phyloP scores from a whole-genome alignment of 2,797 vertebrate species.

The Gorsachius magnificus region DNA sequence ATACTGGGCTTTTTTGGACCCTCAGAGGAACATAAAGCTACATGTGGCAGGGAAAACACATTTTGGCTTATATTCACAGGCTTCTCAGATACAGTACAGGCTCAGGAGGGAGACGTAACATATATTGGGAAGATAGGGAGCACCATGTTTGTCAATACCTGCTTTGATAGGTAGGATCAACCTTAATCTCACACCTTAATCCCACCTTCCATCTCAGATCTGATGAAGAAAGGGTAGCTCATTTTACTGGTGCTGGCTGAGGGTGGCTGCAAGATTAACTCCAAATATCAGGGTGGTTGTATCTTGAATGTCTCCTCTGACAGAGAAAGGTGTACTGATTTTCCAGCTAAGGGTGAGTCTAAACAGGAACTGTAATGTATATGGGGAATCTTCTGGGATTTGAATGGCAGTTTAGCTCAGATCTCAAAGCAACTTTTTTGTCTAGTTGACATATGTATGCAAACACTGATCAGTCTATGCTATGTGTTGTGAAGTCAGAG shows the following conservation, averaged over 20 bases:
- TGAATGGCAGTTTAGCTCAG: background rate
- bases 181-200: background rate
- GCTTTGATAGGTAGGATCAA: constrained; percentile 7
- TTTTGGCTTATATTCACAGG: background rate
- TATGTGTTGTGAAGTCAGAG: background rate
- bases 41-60: background rate
- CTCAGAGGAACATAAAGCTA: background rate
- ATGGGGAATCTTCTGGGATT: background rate
- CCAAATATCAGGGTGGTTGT: background rate
- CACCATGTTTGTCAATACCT: background rate
- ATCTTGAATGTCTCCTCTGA: background rate
- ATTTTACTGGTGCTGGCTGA: background rate
- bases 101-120: background rate
- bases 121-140: background rate
- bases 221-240: background rate
- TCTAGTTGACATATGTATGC: background rate
- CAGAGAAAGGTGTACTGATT: background rate
- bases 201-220: background rate
- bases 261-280: background rate
- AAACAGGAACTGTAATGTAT: background rate
- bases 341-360: background rate
- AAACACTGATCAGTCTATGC: background rate
- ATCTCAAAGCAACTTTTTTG: background rate
- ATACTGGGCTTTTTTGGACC: background rate
- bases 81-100: background rate